These are phyloP conservation scores for Philonicus albiceps DNA, from an alignment of 2,888 invertebrate species.

Conservation along the genomic window DNA sequence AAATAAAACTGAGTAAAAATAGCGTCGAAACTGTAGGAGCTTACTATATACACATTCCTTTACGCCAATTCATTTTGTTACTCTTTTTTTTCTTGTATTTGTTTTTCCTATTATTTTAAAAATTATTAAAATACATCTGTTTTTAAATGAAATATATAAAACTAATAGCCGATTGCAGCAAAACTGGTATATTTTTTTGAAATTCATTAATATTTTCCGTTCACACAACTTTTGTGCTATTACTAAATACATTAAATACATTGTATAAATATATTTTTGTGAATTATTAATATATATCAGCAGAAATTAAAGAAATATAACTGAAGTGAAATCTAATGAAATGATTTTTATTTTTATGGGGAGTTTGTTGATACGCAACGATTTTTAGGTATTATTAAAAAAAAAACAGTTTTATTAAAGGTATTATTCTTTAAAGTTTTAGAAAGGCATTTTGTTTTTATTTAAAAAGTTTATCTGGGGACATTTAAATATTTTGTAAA, in stretches of 20 bases:
- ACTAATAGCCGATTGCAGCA: not conserved
- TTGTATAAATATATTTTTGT: slow-evolving; percentile 30
- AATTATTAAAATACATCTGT: not conserved
- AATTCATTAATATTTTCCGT: slow-evolving; percentile 13
- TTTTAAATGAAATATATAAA: not conserved
- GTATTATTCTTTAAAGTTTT: not conserved
- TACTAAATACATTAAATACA: slow-evolving; percentile 18
- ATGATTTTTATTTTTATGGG: not conserved
- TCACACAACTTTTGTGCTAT: slow-evolving; percentile 15
- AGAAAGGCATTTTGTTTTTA: no score
- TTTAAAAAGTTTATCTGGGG: no score
- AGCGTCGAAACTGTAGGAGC: not conserved
- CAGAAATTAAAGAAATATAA: slow-evolving; percentile 1
- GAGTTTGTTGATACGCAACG: not conserved
- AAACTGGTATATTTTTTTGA: slow-evolving; percentile 16
- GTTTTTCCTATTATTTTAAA: not conserved
- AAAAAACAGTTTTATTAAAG: not conserved
- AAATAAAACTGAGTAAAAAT: not conserved
- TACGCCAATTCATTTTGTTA: not conserved
- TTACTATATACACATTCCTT: slow-evolving; percentile 3
- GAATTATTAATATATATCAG: slow-evolving; percentile 36
- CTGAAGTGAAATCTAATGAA: not conserved
- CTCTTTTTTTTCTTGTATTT: not conserved
- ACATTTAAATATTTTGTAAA: no score
- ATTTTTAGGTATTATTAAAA: not conserved